These are phyloP conservation scores for Liopterus haemorrhoidalis DNA, from an alignment of 2,888 invertebrate genomes.

Conservation along the genomic window DNA sequence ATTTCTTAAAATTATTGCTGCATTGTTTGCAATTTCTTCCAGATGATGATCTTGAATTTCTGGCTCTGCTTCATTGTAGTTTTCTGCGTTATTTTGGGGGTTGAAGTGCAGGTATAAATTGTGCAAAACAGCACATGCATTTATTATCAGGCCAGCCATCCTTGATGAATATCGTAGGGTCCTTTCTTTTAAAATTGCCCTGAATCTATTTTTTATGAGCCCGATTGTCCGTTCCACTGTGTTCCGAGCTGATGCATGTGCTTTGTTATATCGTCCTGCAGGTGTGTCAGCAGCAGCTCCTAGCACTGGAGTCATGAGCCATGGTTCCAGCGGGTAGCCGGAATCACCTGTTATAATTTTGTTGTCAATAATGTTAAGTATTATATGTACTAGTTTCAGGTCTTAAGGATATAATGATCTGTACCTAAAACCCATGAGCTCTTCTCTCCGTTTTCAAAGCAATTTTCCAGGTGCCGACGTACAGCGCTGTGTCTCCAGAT, in stretches of 20 bases:
- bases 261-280: constrained; percentile 14
- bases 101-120: no score
- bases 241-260: constrained; percentile 15
- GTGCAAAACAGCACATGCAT: no score
- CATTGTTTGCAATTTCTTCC: no score
- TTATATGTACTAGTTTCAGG: no score
- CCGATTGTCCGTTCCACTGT: constrained; percentile 17
- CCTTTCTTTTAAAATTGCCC: constrained; percentile 9
- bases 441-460: not conserved
- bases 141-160: not conserved
- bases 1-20: no score
- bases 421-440: constrained; percentile 24
- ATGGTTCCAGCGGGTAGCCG: constrained; percentile 20
- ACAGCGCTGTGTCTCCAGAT: not conserved
- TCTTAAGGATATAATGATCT: constrained; percentile 32
- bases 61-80: no score
- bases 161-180: constrained; percentile 3
- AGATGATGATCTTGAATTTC: no score
- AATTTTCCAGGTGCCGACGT: not conserved
- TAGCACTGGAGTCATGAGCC: constrained; percentile 21
- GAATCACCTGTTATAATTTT: no score
- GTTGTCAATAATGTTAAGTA: no score
- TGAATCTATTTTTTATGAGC: constrained; percentile 15
- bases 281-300: constrained; percentile 12
- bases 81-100: no score